Evolutionary conservation across 2,113 vertebrate genomes (phyloP).

Genomic region (Barnardius zonarius): DNA sequence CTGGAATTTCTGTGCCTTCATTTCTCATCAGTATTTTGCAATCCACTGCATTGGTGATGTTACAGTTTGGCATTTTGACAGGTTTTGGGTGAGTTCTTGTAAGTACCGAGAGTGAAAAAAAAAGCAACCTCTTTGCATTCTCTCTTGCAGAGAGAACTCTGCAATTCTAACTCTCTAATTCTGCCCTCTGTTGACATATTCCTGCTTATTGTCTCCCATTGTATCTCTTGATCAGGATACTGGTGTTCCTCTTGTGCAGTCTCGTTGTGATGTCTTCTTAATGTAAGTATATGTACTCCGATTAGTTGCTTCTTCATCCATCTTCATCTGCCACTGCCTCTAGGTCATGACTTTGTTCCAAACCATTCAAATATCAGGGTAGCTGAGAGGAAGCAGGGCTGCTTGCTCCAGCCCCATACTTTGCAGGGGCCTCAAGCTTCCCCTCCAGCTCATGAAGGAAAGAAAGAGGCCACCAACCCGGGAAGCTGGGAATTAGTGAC

Average conservation of each 20-base stretch:
- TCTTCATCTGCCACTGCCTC: background rate
- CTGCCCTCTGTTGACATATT: constrained; percentile 44
- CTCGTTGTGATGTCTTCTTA: constrained; percentile 59
- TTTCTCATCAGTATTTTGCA: background rate
- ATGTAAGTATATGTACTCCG: constrained; percentile 48
- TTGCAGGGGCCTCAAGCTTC: no score
- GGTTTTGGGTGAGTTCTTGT: background rate
- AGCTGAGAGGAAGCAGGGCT: no score
- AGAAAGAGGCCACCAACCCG: no score
- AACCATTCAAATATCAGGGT: background rate
- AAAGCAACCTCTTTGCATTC: constrained; percentile 16
- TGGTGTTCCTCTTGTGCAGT: constrained; percentile 51
- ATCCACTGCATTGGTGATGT: background rate
- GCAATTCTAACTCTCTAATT: background rate
- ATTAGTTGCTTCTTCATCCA: constrained; percentile 34
- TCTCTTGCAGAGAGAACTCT: background rate
- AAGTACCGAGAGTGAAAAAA: background rate
- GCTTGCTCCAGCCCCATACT: no score
- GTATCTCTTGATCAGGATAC: constrained; percentile 58
- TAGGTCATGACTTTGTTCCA: constrained; percentile 31
- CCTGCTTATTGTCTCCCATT: constrained; percentile 58
- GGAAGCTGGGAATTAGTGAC: no score
- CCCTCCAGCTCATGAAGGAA: no score
- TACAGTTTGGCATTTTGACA: background rate
- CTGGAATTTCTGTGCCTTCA: background rate